A percentile compares a stretch with the other conserved stretches of the same genome.
phyloP scores from a whole-genome alignment of 2,797 vertebrate genomes.

The Varecia variegata region DNA sequence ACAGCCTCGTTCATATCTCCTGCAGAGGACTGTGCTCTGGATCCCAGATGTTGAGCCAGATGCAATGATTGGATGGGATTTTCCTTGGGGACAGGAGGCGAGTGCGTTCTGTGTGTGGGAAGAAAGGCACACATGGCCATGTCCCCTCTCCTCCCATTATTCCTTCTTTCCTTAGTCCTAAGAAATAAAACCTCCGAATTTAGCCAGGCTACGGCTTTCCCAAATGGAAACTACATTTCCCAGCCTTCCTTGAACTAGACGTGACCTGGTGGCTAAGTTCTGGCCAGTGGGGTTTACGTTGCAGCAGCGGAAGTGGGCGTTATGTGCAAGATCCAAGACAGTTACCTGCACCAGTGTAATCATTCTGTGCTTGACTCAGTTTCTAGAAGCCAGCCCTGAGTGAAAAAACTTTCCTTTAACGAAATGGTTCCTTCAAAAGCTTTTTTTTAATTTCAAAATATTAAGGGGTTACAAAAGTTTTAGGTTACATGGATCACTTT shows the following conservation, averaged over 20 bases:
- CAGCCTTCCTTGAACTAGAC: not conserved
- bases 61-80: not conserved
- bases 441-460: not conserved
- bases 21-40: not conserved
- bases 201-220: not conserved
- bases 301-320: accelerated
- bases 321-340: not conserved
- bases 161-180: not conserved
- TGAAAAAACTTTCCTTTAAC: not conserved
- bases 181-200: not conserved
- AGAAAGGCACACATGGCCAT: accelerated
- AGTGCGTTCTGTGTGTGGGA: not conserved
- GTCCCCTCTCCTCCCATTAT: accelerated
- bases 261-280: not conserved
- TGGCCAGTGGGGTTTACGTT: not conserved
- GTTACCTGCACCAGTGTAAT: not conserved
- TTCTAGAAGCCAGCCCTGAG: not conserved
- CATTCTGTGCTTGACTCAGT: not conserved
- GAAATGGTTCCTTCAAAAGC: not conserved
- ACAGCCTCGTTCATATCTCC: not conserved
- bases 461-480: not conserved
- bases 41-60: not conserved
- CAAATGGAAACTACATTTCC: not conserved
- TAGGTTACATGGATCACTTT: not conserved
- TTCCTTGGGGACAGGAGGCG: not conserved